Percentiles rank a stretch among this genome's conserved stretches.
These are phyloP conservation scores for Brachionus rotundiformis DNA, from an alignment of 1,140 invertebrate species.

Conservation along the genomic window DNA sequence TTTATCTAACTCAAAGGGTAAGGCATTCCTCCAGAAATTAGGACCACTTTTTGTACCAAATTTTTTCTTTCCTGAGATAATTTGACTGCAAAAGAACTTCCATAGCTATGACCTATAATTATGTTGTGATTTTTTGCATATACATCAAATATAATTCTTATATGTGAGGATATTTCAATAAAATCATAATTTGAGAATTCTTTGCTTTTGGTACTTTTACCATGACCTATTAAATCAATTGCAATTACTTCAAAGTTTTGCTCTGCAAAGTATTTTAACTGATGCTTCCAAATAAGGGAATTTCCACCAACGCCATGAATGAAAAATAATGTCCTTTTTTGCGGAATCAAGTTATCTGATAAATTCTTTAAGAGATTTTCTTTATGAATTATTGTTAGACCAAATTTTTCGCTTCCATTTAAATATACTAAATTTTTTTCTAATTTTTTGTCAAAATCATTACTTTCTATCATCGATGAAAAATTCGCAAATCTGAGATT, in stretches of 20 bases:
- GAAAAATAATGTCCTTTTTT: slow-evolving; percentile 67
- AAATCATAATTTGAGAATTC: slow-evolving; percentile 70
- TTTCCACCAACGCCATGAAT: slow-evolving; percentile 75
- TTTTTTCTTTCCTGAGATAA: slow-evolving; percentile 69
- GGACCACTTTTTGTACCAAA: slow-evolving; percentile 70
- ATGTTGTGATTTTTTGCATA: slow-evolving; percentile 65
- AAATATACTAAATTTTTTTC: not conserved
- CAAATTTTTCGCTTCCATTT: not conserved
- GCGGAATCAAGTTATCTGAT: not conserved
- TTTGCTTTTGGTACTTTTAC: slow-evolving; percentile 70
- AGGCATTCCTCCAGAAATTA: slow-evolving; percentile 74
- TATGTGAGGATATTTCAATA: slow-evolving; percentile 69
- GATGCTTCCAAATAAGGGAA: slow-evolving; percentile 71
- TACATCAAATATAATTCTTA: slow-evolving; percentile 70
- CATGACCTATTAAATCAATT: slow-evolving; percentile 74
- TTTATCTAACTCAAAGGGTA: slow-evolving; percentile 69
- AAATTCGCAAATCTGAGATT: not conserved
- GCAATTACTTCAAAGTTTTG: slow-evolving; percentile 72
- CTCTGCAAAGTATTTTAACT: slow-evolving; percentile 70
- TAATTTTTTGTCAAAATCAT: not conserved
- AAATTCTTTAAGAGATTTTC: not conserved
- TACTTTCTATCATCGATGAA: not conserved
- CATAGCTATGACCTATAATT: slow-evolving; percentile 55
- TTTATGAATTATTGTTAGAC: slow-evolving; percentile 18
- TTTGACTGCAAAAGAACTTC: slow-evolving; percentile 72